phyloP scores from a whole-genome alignment of 2,113 vertebrate genomes.

The Lonchura striata region DNA sequence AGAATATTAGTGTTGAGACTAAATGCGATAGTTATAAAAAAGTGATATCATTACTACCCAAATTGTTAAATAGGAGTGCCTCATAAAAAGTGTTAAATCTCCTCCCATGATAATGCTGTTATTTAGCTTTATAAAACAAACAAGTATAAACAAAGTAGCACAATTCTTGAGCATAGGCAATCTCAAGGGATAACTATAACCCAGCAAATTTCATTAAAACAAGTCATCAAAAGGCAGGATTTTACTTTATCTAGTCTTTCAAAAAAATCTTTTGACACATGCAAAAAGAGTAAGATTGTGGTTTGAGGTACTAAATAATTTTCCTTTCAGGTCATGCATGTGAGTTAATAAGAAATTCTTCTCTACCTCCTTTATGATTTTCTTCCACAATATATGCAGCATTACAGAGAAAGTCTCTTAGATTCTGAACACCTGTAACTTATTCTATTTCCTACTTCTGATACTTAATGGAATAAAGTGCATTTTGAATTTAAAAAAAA shows the following conservation, averaged over 20 bases:
- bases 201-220: not conserved
- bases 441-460: not conserved
- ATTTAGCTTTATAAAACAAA: not conserved
- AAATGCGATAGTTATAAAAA: not conserved
- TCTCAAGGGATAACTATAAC: not conserved
- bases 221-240: not conserved
- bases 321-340: not conserved
- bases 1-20: not conserved
- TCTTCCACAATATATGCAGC: not conserved
- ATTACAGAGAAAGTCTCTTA: too few relatives aligned
- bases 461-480: not conserved
- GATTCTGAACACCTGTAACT: too few relatives aligned
- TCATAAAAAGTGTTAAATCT: not conserved
- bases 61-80: not conserved
- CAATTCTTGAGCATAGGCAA: not conserved
- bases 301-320: not conserved
- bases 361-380: not conserved
- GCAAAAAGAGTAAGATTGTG: not conserved
- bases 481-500: not conserved
- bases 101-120: not conserved
- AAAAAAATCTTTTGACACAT: not conserved
- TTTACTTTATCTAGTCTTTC: not conserved
- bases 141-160: not conserved
- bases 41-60: not conserved
- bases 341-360: not conserved